A percentile compares a stretch with the other conserved stretches of the same genome.
phyloP scores from a whole-genome alignment of 1,140 invertebrate species.

The Ceratina australensis region DNA sequence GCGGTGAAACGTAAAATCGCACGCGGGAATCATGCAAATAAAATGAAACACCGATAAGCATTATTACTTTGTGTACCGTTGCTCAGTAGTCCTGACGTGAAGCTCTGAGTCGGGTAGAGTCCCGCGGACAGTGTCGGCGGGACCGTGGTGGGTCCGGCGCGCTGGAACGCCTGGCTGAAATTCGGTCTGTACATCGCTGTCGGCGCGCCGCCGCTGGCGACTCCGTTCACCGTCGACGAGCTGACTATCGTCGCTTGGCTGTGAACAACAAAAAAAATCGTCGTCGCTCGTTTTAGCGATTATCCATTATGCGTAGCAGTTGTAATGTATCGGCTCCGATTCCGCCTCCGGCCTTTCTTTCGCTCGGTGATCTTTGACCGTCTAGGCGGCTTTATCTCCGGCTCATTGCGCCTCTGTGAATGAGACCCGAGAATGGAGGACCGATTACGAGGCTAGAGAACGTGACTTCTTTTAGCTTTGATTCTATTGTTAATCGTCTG shows the following conservation, averaged over 20 bases:
- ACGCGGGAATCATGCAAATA: constrained; percentile 30
- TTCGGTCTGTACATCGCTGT: constrained; percentile 86
- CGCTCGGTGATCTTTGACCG: constrained; percentile 68
- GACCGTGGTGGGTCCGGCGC: constrained; percentile 76
- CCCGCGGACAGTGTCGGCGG: constrained; percentile 77
- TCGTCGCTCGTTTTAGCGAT: constrained; percentile 59
- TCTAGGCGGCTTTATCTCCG: constrained; percentile 49
- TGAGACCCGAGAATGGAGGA: constrained; percentile 27
- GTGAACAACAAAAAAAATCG: constrained; percentile 64
- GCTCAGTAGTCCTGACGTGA: constrained; percentile 78
- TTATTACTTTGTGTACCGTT: constrained; percentile 80
- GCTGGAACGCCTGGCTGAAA: constrained; percentile 85
- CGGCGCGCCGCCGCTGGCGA: constrained; percentile 80
- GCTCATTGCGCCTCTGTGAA: constrained; percentile 20
- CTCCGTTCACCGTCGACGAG: constrained; percentile 80
- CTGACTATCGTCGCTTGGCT: constrained; percentile 79
- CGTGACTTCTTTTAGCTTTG: neutral
- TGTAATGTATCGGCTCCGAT: constrained; percentile 48
- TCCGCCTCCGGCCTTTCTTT: constrained; percentile 36
- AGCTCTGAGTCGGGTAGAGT: constrained; percentile 78
- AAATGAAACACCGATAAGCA: constrained; percentile 69
- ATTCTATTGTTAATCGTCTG: no score
- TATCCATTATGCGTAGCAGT: constrained; percentile 10
- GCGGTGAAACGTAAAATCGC: neutral
- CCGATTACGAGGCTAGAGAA: constrained; percentile 7